Evolutionary conservation across 1,140 invertebrate species (phyloP).

Genomic region (Pseudachorutes palmiensis): DNA sequence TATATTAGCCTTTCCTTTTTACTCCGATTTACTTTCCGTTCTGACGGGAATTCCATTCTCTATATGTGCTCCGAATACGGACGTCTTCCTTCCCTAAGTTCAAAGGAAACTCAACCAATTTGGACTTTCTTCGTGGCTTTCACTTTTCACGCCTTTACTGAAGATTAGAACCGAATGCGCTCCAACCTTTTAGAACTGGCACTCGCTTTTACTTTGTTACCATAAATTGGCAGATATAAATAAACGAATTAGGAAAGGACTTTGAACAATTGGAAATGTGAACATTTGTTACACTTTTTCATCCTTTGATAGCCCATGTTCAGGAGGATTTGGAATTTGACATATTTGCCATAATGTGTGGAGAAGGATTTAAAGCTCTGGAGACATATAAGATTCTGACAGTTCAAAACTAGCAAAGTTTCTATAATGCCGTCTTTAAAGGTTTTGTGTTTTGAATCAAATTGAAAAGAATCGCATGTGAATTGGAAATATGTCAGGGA

Average conservation of each 20-base stretch:
- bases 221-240: too few species aligned
- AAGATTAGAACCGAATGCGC: background rate
- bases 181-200: too few species aligned
- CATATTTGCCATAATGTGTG: too few species aligned
- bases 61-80: background rate
- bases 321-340: too few species aligned
- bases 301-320: too few species aligned
- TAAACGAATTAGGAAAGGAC: too few species aligned
- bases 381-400: background rate
- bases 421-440: background rate
- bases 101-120: constrained; percentile 3
- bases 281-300: too few species aligned
- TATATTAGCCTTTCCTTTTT: constrained; percentile 15
- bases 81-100: background rate
- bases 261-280: too few species aligned
- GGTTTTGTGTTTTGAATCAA: background rate
- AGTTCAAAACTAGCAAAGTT: constrained; percentile 1
- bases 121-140: background rate
- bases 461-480: constrained; percentile 6
- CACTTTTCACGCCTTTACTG: constrained; percentile 2
- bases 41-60: background rate
- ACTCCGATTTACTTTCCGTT: constrained; percentile 5
- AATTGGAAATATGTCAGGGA: constrained; percentile 35
- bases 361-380: background rate
- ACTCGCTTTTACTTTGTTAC: too few species aligned